A percentile compares a stretch with the other conserved stretches of the same genome.
phyloP scores from a whole-genome alignment of 1,140 invertebrate species.

The Rhynchophorus ferrugineus region DNA sequence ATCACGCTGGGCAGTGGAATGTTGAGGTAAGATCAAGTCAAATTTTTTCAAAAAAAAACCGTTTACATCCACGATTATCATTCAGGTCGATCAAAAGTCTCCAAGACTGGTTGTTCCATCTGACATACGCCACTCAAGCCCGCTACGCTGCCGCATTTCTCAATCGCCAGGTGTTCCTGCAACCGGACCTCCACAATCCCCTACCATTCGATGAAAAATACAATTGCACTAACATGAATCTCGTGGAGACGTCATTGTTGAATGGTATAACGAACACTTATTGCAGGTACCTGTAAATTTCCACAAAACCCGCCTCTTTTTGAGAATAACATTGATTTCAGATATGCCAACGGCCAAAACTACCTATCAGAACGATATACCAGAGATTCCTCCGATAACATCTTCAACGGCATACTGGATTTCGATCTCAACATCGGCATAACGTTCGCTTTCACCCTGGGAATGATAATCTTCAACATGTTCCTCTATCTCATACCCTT shows the following conservation, averaged over 20 bases:
- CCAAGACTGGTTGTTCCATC: conserved; percentile 70
- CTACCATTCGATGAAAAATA: conserved; percentile 44
- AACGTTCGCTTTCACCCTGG: conserved; percentile 75
- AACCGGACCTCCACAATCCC: conserved; percentile 45
- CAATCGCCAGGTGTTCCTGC: conserved; percentile 58
- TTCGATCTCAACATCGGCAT: conserved; percentile 70
- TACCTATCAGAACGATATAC: conserved; percentile 68
- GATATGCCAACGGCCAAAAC: conserved; percentile 63
- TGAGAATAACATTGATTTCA: conserved; percentile 40
- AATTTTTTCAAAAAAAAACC: too few species aligned
- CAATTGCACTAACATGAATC: conserved; percentile 48
- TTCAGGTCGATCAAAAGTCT: conserved; percentile 59
- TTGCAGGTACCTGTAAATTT: conserved; percentile 41
- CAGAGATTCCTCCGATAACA: conserved; percentile 52
- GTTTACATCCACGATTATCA: conserved; percentile 9
- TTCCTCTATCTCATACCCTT: conserved; percentile 78
- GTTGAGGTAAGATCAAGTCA: conserved; percentile 50
- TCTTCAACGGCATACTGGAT: conserved; percentile 55
- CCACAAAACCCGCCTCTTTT: conserved; percentile 32
- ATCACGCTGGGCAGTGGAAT: conserved; percentile 70
- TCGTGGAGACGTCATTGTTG: conserved; percentile 44
- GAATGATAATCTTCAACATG: conserved; percentile 73
- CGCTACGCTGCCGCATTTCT: conserved; percentile 68
- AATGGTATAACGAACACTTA: conserved; percentile 33
- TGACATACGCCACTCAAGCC: conserved; percentile 69